Evolutionary conservation across 2,113 vertebrate genomes (phyloP).

Genomic region (Deroptyus accipitrinus): DNA sequence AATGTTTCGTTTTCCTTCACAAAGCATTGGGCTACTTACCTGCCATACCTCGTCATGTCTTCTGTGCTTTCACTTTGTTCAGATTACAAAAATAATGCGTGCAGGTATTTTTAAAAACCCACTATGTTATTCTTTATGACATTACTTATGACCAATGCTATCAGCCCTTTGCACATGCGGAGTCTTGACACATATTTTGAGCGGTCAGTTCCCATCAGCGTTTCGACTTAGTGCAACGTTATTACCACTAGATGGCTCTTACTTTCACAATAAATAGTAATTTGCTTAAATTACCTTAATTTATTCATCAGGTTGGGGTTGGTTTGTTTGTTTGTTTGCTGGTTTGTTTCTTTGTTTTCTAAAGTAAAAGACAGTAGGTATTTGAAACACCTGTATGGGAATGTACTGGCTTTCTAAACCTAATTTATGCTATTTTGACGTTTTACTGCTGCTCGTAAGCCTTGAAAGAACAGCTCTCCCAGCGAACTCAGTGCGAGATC

Average conservation of each 20-base stretch:
- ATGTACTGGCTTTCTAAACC: background rate
- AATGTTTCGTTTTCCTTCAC: background rate
- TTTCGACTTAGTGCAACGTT: background rate
- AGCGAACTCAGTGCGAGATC: background rate
- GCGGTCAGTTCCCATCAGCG: background rate
- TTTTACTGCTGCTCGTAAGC: background rate
- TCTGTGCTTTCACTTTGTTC: background rate
- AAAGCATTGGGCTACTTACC: accelerated
- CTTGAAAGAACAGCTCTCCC: background rate
- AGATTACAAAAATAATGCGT: background rate
- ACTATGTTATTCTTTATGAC: background rate
- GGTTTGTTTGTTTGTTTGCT: background rate
- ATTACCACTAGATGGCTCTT: constrained; percentile 67
- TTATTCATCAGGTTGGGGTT: background rate
- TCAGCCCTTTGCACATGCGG: background rate
- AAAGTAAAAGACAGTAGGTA: background rate
- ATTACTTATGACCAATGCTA: background rate
- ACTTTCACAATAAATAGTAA: background rate
- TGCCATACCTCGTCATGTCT: background rate
- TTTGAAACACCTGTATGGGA: background rate
- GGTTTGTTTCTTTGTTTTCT: background rate
- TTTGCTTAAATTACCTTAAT: background rate
- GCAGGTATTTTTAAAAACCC: background rate
- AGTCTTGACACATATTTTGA: accelerated
- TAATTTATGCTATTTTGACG: background rate